Evolutionary conservation across 2,888 invertebrate species (phyloP), one percentile per base, ranked within the genome.

Genomic region (Apomyelois bistriatella): DNA sequence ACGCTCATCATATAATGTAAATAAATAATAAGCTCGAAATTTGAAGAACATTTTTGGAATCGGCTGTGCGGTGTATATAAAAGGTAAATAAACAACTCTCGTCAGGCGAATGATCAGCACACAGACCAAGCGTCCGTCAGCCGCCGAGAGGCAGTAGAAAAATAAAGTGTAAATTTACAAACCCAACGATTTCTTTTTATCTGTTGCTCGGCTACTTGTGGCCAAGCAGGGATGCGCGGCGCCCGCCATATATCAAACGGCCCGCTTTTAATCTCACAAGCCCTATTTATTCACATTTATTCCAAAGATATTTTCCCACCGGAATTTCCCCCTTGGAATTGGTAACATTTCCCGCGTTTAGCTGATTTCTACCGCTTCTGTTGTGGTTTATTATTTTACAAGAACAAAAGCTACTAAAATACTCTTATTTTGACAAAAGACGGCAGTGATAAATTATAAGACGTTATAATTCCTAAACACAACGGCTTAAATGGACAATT

Each of bases 281-380:
- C 72, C 82, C 83, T 85, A 86, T 86, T 86, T 86, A 85, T 86
- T 85, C 78, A 79, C 82, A 84, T 86, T 85, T 84, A 86, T 85
- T 79, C 75, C 76, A 80, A 85, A 85, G 80, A 85, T 84, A 85
- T 85, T 86, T 79, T 76, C 79, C 82, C 81, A 76, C 75, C 77
- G 84, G 87, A 85, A 82, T 82, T 85, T 84, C 82, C 80, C 80
- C 70, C 79, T 80, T 79, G 77, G 78, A 83, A 84, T 81, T 77
- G 79, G 80, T 80, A 79, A 76, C 82, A 70, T 80, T 85, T 83
- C 78, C 82, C 75, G 76, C 75, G 71, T 76, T 82, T 76, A 79
- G 79, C 80, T 85, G 82, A 85, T 87, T 86, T 83, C 82, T 84
- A 79, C 73, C 66, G 72, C 67, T 72, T 62, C 73, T 72, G 72